Evolutionary conservation across 2,797 vertebrate species (phyloP).

Genomic region (Acropternis orthonyx): DNA sequence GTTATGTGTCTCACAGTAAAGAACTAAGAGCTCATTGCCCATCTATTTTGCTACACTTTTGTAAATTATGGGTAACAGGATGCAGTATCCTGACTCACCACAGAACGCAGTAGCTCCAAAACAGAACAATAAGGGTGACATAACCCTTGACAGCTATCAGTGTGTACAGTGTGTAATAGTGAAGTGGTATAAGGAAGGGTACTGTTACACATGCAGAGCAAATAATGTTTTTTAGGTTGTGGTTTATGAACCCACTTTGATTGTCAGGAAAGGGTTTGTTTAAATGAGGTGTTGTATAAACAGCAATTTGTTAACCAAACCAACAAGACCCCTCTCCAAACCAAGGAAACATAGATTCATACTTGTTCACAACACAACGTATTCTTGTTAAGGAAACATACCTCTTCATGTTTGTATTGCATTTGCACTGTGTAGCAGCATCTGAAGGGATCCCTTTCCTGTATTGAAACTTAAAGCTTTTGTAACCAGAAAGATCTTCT

Average conservation of each 20-base stretch:
- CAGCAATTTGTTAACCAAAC: background rate
- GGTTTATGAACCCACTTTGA: background rate
- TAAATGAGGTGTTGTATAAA: background rate
- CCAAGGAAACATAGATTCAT: background rate
- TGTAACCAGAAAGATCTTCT: background rate
- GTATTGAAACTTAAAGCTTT: background rate
- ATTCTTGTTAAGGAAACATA: background rate
- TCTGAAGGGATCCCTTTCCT: background rate
- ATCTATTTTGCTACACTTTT: background rate
- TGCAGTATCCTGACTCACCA: background rate
- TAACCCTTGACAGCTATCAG: background rate
- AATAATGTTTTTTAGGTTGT: background rate
- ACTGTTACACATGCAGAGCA: background rate
- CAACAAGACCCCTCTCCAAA: background rate
- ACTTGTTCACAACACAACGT: background rate
- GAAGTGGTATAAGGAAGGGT: background rate
- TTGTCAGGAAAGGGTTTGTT: background rate
- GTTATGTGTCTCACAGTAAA: background rate
- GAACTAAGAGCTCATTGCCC: background rate
- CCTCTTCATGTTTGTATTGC: background rate
- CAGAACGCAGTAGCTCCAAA: slow-evolving; percentile 45
- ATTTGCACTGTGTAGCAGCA: background rate
- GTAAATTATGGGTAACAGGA: background rate
- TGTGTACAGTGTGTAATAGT: background rate
- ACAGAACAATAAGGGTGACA: background rate